Evolutionary conservation across 2,888 invertebrate species (phyloP), one percentile per base, ranked within the genome.

Genomic region (Mactromeris polynyma): DNA sequence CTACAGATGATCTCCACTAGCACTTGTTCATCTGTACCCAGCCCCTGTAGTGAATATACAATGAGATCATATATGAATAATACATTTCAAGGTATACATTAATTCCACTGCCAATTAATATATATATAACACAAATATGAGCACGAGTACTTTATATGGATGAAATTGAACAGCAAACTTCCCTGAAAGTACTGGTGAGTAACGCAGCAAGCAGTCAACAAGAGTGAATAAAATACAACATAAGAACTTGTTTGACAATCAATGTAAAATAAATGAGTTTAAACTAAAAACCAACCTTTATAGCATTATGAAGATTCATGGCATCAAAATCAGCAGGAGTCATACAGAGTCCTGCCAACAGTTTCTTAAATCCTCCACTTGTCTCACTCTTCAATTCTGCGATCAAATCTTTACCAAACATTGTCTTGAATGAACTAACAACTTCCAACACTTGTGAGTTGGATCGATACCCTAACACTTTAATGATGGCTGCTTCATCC

Each of bases 351-450:
- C 96, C 96, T 26, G 93, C 93, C 85, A 94, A 94, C 26, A 96
- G 88, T 31, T 95, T 95, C 88, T 95, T 93, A 87, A 97, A 96
- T 81, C 96, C 95, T 33, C 97, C 96, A 91, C 96, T 96, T 1
- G 81, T 85, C 90, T 97, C 97, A 78, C 96, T 92, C 69, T 96
- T 94, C 79, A 97, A 89, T 82, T 97, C 97, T 31, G 94, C 93
- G 4, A 92, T 94, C 84, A 97, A 91, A 91, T 97, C 96, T 96
- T 96, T 96, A 73, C 97, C 97, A 94, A 96, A 96, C 96, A 96
- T 96, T 4, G 96, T 96, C 92, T 96, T 97, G 93, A 95, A 97
- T 40, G 94, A 92, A 38, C 93, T 92, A 19, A 93, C 94, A 42
- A 97, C 94, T 87, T 97, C 93, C 81, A 94, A 78, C 83, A 97